These are phyloP conservation scores for Amiota minor DNA, from an alignment of 2,888 invertebrate species.

Conservation along the genomic window DNA sequence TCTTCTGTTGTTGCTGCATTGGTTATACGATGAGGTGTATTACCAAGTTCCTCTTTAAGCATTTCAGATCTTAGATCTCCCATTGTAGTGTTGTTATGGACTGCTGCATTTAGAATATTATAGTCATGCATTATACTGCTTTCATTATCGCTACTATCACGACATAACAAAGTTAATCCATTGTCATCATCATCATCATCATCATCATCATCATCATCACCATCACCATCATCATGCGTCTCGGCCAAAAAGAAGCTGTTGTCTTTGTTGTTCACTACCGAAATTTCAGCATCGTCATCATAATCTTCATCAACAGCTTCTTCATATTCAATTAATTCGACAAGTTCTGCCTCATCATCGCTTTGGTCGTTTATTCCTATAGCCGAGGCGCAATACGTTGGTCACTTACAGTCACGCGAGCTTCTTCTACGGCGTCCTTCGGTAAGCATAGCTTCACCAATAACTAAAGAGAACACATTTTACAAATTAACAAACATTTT, in stretches of 20 bases:
- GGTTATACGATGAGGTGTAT: not conserved
- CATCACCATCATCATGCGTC: constrained; percentile 56
- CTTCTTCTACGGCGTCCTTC: constrained; percentile 77
- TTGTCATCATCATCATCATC: constrained; percentile 37
- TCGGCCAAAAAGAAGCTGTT: constrained; percentile 64
- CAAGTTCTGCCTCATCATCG: constrained; percentile 57
- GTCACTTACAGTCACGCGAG: constrained; percentile 85
- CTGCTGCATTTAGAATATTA: constrained; percentile 4
- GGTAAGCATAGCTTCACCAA: constrained; percentile 68
- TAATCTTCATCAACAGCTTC: constrained; percentile 31
- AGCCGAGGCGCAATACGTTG: constrained; percentile 75
- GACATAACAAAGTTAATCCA: constrained; percentile 33
- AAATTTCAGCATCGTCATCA: not conserved
- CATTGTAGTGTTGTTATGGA: not conserved
- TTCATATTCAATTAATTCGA: constrained; percentile 56
- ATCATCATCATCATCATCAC: constrained; percentile 34
- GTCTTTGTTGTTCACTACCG: constrained; percentile 12
- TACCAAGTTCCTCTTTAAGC: not conserved
- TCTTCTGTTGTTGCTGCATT: constrained; percentile 12
- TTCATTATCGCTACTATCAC: constrained; percentile 44
- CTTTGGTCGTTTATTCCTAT: constrained; percentile 51
- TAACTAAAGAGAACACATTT: constrained; percentile 54
- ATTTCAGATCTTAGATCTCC: not conserved
- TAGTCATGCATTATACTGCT: constrained; percentile 32
- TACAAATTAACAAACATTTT: not conserved